These are phyloP conservation scores for Lithophane semibrunnea DNA, from an alignment of 2,888 invertebrate genomes.

Conservation along the genomic window DNA sequence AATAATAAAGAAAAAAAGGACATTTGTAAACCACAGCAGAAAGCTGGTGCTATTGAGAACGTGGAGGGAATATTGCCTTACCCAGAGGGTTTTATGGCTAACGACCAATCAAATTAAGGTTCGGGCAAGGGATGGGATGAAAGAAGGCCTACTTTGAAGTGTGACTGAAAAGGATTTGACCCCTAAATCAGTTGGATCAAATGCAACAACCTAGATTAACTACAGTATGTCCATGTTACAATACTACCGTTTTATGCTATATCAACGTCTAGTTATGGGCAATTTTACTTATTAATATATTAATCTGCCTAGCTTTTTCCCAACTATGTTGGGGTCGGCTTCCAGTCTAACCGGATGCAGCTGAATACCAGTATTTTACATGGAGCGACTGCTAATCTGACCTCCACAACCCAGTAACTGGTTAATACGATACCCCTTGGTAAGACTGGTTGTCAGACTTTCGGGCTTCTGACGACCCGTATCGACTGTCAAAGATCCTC, in stretches of 20 bases:
- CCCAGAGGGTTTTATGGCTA: slow-evolving; percentile 36
- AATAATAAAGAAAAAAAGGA: slow-evolving; percentile 28
- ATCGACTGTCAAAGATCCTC: no score
- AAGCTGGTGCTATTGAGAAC: slow-evolving; percentile 29
- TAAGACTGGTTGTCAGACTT: no score
- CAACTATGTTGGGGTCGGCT: no score
- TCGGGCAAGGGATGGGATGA: not conserved
- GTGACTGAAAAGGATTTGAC: not conserved
- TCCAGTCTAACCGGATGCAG: no score
- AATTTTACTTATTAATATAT: not conserved
- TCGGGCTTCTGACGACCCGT: no score
- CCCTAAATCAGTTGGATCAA: slow-evolving; percentile 13
- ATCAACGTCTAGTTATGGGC: no score
- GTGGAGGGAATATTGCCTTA: slow-evolving; percentile 14
- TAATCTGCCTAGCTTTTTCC: no score
- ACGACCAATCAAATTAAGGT: slow-evolving; percentile 60
- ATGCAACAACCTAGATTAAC: not conserved
- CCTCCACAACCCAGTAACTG: no score
- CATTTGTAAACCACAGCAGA: not conserved
- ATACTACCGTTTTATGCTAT: not conserved
- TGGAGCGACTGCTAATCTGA: no score
- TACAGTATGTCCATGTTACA: not conserved
- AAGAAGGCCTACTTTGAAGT: slow-evolving; percentile 13
- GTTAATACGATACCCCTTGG: no score
- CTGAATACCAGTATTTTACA: no score